Base-by-base conservation (phyloP, 2,797 vertebrate species). In the Sebastes diploproa region DNA sequence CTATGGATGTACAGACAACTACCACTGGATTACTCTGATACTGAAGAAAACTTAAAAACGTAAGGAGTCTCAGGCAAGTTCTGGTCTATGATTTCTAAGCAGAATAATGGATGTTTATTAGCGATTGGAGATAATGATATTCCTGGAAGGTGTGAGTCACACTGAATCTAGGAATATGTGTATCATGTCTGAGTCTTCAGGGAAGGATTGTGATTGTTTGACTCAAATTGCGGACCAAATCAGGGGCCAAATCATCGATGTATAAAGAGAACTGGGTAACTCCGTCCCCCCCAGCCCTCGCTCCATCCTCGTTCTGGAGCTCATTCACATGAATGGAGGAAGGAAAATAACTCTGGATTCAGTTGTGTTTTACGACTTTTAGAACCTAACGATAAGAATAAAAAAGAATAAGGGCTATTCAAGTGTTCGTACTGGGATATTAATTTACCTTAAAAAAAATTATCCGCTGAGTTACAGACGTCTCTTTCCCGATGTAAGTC, bases 51-150 rank as follows among this genome's bases (percentile, higher is more conserved):
- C 34, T 38, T 42, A 5, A 63, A 63, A 64, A 63, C 2, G 7
- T 63, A 16, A 42, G 6, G 38, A 42, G 0, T 38, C 14, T 42
- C 14, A 16, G 38, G 38, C 14, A 64, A 42, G 36, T 42, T 27
- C 34, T 42, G 36, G 1, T 27, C 25, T 27, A 27, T 27, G 4
- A 4, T 27, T 42, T 42, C 38, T 42, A 42, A 42, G 38, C 20
- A 10, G 5, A 60, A 22, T 9, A 0, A 25, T 25, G 13, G n/a
- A 11, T 0, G 0, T 29, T 42, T 16, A 16, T 16, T 42, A 16
- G 38, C 6, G 1, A 42, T 42, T 1, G 38, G 14, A 42, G 0
- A 1, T 7, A 42, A 42, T 42, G 38, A 42, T 59, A 27, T 18
- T 0, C 3, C 25, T 22, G 4, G 18, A 8, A 50, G n/a, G 42